A percentile compares a stretch with the other conserved stretches of the same genome.
Conservation (phyloP, 2,113 vertebrate species). For the Physeter macrocephalus region DNA sequence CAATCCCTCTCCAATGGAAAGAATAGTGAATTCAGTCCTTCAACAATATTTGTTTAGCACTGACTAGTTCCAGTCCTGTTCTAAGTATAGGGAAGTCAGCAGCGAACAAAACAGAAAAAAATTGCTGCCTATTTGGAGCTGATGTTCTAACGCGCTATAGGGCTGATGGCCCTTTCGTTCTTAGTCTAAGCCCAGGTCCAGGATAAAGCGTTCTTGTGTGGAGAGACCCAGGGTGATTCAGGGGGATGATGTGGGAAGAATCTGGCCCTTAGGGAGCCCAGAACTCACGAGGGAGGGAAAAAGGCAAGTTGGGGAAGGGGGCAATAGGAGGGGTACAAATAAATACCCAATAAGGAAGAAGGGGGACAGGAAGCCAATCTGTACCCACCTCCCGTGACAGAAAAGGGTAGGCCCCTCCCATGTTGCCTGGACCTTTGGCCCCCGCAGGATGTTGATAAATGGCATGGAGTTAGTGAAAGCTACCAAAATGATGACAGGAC, state of each 20-base stretch:
- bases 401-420: neutral
- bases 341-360: neutral
- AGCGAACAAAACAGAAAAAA: neutral
- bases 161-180: neutral
- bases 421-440: neutral
- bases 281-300: neutral
- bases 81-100: neutral
- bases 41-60: neutral
- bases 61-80: neutral
- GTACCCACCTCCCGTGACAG: neutral
- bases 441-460: constrained; percentile 9
- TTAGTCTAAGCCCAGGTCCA: neutral
- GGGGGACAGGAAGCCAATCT: neutral
- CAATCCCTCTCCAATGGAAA: neutral
- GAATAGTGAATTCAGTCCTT: neutral
- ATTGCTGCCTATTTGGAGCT: neutral
- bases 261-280: neutral
- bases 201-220: neutral
- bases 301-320: neutral
- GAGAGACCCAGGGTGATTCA: neutral
- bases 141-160: neutral
- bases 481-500: constrained; percentile 4
- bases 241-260: neutral
- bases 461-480: constrained; percentile 21
- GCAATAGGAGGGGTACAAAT: neutral